These are phyloP conservation scores for Conchocele bisecta DNA, from an alignment of 2,888 invertebrate species.

Conservation along the genomic window DNA sequence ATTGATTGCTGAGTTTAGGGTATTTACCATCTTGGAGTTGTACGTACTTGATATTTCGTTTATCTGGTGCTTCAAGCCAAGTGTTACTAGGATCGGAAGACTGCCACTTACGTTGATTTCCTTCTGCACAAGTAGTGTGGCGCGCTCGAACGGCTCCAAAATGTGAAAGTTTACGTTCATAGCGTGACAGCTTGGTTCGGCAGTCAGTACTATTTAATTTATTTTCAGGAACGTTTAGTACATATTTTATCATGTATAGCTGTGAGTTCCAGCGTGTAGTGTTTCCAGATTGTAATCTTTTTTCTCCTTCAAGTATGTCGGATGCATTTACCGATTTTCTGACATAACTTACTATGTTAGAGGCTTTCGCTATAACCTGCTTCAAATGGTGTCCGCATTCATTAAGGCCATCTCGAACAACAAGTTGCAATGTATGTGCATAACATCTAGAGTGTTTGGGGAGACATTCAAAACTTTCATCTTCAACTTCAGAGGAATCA, in stretches of 20 bases:
- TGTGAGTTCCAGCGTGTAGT: constrained; percentile 32
- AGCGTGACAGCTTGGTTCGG: constrained; percentile 7
- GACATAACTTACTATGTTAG: constrained; percentile 17
- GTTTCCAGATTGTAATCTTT: constrained; percentile 30
- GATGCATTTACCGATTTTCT: constrained; percentile 20
- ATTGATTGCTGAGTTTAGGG: constrained; percentile 23
- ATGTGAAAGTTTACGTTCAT: constrained; percentile 33
- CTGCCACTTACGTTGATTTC: constrained; percentile 32
- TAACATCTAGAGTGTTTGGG: constrained; percentile 17
- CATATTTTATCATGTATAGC: constrained; percentile 27
- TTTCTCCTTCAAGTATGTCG: constrained; percentile 32
- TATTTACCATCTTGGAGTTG: constrained; percentile 17
- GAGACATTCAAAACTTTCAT: background rate
- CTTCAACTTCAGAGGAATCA: background rate
- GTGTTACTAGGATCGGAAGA: constrained; percentile 26
- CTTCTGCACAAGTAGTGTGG: constrained; percentile 25
- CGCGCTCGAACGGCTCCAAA: constrained; percentile 25
- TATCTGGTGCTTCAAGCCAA: constrained; percentile 23
- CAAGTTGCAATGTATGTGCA: constrained; percentile 38
- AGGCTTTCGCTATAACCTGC: constrained; percentile 20
- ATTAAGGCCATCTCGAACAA: constrained; percentile 35
- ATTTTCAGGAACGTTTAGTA: constrained; percentile 23
- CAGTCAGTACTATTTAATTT: constrained; percentile 17
- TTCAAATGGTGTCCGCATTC: constrained; percentile 14
- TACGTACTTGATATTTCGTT: constrained; percentile 26